Evolutionary conservation across 2,113 vertebrate genomes (phyloP), one percentile per base, ranked within the genome.

Genomic region (Calonectris borealis): DNA sequence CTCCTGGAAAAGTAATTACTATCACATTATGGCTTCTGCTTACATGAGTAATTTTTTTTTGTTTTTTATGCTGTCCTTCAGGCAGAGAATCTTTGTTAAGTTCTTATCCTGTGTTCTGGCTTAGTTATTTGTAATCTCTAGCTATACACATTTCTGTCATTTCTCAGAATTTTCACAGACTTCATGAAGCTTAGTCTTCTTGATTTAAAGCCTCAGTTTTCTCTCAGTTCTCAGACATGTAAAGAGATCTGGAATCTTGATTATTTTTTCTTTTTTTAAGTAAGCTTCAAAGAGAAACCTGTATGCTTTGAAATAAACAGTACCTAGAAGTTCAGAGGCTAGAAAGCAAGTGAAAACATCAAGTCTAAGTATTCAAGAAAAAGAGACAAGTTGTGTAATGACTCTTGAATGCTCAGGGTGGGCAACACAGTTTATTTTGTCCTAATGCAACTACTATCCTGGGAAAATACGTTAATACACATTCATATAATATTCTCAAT

Each of bases 101-200:
- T 14, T 75, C 15, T 27, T 79, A 20, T 32, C 34, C 29, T 48
- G 3, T 49, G 13, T 78, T 94, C 65, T 77, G 32, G 6, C 11
- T 72, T 70, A 11, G 48, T 31, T 81, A 11, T 54, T 52, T 83
- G 13, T 40, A 38, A 52, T n/a, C 20, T 48, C 12, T 61, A 57
- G 7, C 25, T 62, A 49, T 52, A 13, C 7, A 20, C 0, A 0
- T 31, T 83, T 71, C 22, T 66, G 9, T n/a, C 2, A 62, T 48
- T 57, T 79, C 34, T 86, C 52, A 64, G 49, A 51, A 77, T 64
- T 90, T 86, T 77, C 31, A 42, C 11, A 64, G 42, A 11, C 9
- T 76, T 64, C 4, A 7, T 44, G 21, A 49, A 19, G 18, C 64
- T 79, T 46, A 19, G 6, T 58, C 18, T 14, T 94, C 26, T 76